phyloP scores from a whole-genome alignment of 2,888 invertebrate genomes.

The Drosophila cracens region DNA sequence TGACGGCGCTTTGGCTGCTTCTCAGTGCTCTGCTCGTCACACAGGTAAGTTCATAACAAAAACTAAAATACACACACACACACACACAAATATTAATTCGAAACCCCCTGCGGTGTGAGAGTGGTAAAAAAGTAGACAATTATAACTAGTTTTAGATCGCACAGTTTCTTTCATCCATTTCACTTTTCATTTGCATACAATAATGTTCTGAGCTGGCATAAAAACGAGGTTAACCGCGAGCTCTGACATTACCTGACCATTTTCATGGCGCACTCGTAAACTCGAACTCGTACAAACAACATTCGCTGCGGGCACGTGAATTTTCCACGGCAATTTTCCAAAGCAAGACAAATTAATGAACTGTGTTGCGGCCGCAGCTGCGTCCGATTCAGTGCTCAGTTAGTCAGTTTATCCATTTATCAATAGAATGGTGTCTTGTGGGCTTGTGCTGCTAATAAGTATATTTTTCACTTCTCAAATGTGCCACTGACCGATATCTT shows the following conservation, averaged over 20 bases:
- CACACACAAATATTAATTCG: neutral
- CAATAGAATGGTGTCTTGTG: constrained; percentile 45
- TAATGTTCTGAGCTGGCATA: constrained; percentile 60
- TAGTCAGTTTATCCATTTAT: constrained; percentile 28
- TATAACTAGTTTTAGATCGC: constrained; percentile 39
- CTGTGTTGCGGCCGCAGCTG: constrained; percentile 61
- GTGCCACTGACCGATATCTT: constrained; percentile 79
- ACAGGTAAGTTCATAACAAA: constrained; percentile 70
- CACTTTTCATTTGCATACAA: constrained; percentile 80
- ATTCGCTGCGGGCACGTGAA: constrained; percentile 54
- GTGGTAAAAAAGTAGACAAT: constrained; percentile 29
- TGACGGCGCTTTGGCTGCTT: constrained; percentile 57
- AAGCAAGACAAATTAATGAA: constrained; percentile 72
- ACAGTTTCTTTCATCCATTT: constrained; percentile 59
- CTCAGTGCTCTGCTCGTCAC: constrained; percentile 65
- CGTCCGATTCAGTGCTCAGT: constrained; percentile 50
- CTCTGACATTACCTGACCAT: constrained; percentile 51
- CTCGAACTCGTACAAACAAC: constrained; percentile 45
- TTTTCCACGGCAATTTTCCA: constrained; percentile 70
- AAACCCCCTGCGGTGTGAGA: neutral
- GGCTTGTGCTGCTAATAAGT: constrained; percentile 26
- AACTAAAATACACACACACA: neutral
- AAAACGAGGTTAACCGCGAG: constrained; percentile 67
- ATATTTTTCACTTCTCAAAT: constrained; percentile 42
- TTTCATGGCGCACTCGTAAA: constrained; percentile 48